Evolutionary conservation across 2,888 invertebrate species (phyloP).

Genomic region (Dicyrtomina minuta): DNA sequence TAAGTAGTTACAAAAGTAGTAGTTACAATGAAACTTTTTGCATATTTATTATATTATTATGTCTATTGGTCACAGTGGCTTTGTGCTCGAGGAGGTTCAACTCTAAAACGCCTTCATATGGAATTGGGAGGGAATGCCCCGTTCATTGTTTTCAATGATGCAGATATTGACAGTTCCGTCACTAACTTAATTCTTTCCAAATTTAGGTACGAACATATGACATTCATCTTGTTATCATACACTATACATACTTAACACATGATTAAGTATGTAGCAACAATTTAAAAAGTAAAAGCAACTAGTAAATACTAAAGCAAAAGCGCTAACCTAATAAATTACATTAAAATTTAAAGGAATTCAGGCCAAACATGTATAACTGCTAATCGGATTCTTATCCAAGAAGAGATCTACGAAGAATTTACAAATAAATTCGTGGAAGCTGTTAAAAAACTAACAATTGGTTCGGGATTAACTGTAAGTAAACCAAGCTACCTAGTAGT

Average conservation of each 20-base stretch:
- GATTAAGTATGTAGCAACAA: too few relatives aligned
- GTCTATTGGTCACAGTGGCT: neutral
- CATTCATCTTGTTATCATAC: too few relatives aligned
- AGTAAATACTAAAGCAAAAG: too few relatives aligned
- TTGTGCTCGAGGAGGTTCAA: conserved; percentile 2
- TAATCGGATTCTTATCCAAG: conserved; percentile 83
- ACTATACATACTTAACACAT: too few relatives aligned
- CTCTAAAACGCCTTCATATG: neutral
- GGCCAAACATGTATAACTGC: conserved; percentile 87
- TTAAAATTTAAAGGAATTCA: neutral
- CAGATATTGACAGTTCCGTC: conserved; percentile 81
- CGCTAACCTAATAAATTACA: too few relatives aligned
- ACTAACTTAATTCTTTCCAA: conserved; percentile 85
- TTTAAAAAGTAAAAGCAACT: too few relatives aligned
- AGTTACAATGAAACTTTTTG: too few relatives aligned
- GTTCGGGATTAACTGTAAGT: conserved; percentile 71
- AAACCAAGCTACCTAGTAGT: too few relatives aligned
- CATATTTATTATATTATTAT: too few relatives aligned
- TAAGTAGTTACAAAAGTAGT: too few relatives aligned
- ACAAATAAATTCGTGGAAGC: conserved; percentile 68
- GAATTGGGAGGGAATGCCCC: conserved; percentile 81
- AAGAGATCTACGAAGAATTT: conserved; percentile 76
- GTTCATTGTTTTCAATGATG: conserved; percentile 91
- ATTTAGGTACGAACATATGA: conserved; percentile 75
- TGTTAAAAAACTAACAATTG: conserved; percentile 73